phyloP scores from a whole-genome alignment of 2,113 vertebrate species.

The Cavia porcellus region DNA sequence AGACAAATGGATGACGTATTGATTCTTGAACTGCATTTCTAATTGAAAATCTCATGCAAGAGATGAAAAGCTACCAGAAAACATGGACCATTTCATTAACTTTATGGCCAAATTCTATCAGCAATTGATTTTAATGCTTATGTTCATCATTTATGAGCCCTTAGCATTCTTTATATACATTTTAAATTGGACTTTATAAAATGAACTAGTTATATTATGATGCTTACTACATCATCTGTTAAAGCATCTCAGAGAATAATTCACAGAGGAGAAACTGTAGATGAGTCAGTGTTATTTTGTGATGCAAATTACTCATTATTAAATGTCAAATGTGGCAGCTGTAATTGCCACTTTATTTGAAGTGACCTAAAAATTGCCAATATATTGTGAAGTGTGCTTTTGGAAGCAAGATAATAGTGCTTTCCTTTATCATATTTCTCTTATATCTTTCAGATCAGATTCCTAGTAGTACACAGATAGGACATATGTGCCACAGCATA shows the following conservation, averaged over 20 bases:
- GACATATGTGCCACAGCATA: not conserved
- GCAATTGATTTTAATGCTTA: constrained; percentile 71
- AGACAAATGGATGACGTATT: constrained; percentile 27
- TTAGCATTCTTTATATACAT: constrained; percentile 54
- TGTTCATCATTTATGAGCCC: constrained; percentile 55
- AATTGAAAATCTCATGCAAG: constrained; percentile 51
- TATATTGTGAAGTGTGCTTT: constrained; percentile 37
- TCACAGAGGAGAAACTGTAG: constrained; percentile 35
- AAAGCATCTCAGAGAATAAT: constrained; percentile 53
- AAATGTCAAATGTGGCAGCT: constrained; percentile 52
- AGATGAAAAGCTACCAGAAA: constrained; percentile 64
- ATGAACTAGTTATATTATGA: constrained; percentile 12
- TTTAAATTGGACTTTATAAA: constrained; percentile 65
- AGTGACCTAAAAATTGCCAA: constrained; percentile 66
- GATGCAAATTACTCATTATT: constrained; percentile 64
- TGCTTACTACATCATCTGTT: constrained; percentile 28
- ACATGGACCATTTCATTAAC: constrained; percentile 69
- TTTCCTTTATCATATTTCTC: constrained; percentile 27
- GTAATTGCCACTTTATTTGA: constrained; percentile 61
- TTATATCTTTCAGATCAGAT: not conserved
- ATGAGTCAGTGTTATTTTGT: constrained; percentile 50
- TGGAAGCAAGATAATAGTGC: constrained; percentile 3
- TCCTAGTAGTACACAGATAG: not conserved
- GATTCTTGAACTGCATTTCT: constrained; percentile 30
- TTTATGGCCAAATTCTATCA: constrained; percentile 65